A percentile compares a stretch with the other conserved stretches of the same genome.
Evolutionary conservation across 2,113 vertebrate species (phyloP).

Genomic region (Aspidoscelis tigris): DNA sequence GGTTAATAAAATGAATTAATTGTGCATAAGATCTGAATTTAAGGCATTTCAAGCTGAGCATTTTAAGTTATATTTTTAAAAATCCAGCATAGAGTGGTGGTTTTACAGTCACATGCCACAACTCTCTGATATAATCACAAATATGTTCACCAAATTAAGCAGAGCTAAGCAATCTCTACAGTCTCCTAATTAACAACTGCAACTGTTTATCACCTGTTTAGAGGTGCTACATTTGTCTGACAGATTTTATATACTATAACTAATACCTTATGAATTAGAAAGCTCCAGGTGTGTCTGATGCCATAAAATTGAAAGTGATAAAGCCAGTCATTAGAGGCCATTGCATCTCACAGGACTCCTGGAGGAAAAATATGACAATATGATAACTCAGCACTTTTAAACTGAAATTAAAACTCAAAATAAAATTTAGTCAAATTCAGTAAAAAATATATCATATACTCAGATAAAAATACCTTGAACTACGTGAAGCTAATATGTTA

Average conservation of each 20-base stretch:
- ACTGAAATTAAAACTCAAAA: no score
- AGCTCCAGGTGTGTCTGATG: no score
- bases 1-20: slow-evolving; percentile 1
- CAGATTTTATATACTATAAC: not conserved
- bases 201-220: not conserved
- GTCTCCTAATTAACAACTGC: not conserved
- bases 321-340: no score
- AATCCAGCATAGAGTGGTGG: not conserved
- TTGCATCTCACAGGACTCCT: no score
- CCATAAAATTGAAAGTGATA: no score
- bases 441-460: no score
- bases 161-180: not conserved
- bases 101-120: not conserved
- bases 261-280: not conserved
- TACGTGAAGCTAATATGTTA: no score
- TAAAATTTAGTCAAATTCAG: no score
- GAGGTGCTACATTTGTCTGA: not conserved
- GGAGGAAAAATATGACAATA: no score
- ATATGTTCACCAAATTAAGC: fast-evolving
- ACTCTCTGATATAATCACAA: fast-evolving
- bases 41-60: slow-evolving; percentile 3
- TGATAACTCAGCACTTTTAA: no score
- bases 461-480: no score
- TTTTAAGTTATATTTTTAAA: not conserved
- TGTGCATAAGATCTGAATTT: slow-evolving; percentile 21